Evolutionary conservation across 2,888 invertebrate species (phyloP), one percentile per base, ranked within the genome.

Genomic region (Eupsilia transversa): DNA sequence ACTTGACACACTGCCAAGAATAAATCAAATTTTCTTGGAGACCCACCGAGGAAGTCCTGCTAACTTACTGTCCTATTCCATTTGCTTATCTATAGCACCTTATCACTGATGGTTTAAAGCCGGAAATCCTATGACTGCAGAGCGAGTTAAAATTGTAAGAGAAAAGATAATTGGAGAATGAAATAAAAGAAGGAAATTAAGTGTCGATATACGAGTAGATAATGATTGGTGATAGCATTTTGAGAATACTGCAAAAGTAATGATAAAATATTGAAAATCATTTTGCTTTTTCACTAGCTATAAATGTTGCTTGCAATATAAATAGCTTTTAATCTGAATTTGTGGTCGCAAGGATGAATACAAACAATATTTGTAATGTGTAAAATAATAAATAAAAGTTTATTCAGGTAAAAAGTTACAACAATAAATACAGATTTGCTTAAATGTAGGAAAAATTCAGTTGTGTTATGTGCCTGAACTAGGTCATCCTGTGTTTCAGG

Each of bases 1-100:
- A 91, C 93, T 94, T 94, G 94, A 94, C 93, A 92, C 92, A 93
- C 89, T 92, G 94, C 94, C 94, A 93, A 90, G 91, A 92, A 94
- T 95, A 95, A 94, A 95, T 95, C 94, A 93, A 92, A 94, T 95
- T 93, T 91, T 83, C 90, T 84, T 80, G 86, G 80, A 87, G 77
- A 80, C 86, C 77, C 73, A 84, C 73, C 61, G 49, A 68, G 80
- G 72, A 79, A 82, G 66, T 73, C 78, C 43, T 80, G 30, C 80
- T 77, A 80, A 83, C 76, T 80, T 74, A 76, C 74, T 73, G 68
- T 76, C 70, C 64, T 52, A 71, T 76, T 68, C 72, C 43, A 71
- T 82, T 76, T 76, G 57, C 80, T 80, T 77, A 80, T 76, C 68
- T 63, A n/a, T 46, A 72, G 71, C 27, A 69, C 68, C 66, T 66